Evolutionary conservation across 2,888 invertebrate genomes (phyloP).

Genomic region (Cinara cedri): DNA sequence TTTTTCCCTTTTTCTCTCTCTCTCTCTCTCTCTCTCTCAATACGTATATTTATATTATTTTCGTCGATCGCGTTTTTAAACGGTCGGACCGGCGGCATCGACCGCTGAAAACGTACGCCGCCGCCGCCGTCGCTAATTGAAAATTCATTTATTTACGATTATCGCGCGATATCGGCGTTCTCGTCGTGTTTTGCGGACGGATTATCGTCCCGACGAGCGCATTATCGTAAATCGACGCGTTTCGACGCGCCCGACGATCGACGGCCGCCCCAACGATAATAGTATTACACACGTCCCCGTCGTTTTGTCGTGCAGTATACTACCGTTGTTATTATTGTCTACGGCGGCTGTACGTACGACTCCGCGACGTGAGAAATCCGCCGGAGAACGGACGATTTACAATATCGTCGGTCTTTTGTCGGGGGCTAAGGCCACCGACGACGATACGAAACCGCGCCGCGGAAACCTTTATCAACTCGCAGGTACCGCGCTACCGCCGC

Average conservation of each 20-base stretch:
- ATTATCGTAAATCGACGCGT: constrained; percentile 51
- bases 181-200: constrained; percentile 47
- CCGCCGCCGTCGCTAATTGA: constrained; percentile 34
- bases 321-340: too few species aligned
- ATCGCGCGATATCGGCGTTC: neutral
- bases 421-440: constrained; percentile 37
- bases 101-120: constrained; percentile 26
- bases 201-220: constrained; percentile 36
- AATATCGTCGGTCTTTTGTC: neutral
- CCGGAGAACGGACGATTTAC: too few species aligned
- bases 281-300: neutral
- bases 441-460: constrained; percentile 8
- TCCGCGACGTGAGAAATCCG: too few species aligned
- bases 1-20: neutral
- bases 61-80: constrained; percentile 7
- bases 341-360: too few species aligned
- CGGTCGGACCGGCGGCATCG: neutral
- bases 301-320: too few species aligned
- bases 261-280: neutral
- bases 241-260: constrained; percentile 40
- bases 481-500: neutral
- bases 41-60: too few species aligned
- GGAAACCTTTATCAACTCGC: too few species aligned
- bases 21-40: neutral
- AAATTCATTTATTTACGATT: constrained; percentile 37